A percentile compares a stretch with the other conserved stretches of the same genome.
Evolutionary conservation across 2,113 vertebrate genomes (phyloP).

Genomic region (Saguinus midas): DNA sequence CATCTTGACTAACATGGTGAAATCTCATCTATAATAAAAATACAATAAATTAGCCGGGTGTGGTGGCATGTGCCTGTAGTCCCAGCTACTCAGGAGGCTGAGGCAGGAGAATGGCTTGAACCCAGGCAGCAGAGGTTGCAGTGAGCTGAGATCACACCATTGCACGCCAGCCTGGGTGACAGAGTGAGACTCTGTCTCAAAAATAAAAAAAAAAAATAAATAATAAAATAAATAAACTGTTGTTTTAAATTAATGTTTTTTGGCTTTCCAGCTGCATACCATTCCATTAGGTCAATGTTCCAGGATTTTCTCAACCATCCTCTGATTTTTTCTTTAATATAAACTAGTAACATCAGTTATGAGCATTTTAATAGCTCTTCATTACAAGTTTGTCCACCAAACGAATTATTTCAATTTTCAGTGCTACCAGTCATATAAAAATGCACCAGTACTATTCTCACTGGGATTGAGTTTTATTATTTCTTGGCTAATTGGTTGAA

Average conservation of each 20-base stretch:
- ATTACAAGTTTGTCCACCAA: background rate
- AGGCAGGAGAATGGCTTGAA: too few species aligned
- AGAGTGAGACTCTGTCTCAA: too few species aligned
- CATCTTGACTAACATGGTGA: too few species aligned
- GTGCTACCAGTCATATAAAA: background rate
- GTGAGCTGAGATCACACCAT: too few species aligned
- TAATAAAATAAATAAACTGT: background rate
- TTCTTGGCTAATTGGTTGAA: background rate
- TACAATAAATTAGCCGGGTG: too few species aligned
- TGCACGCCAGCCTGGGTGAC: too few species aligned
- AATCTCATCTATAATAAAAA: too few species aligned
- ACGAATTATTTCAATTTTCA: background rate
- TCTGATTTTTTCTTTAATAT: background rate
- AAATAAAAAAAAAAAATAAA: too few species aligned
- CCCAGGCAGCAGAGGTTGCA: too few species aligned
- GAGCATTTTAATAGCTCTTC: background rate
- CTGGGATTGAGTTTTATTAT: background rate
- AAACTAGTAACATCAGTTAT: background rate
- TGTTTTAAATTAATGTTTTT: background rate
- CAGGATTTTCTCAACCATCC: background rate
- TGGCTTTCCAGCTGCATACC: background rate
- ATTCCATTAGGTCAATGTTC: background rate
- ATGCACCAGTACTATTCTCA: background rate
- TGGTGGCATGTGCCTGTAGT: too few species aligned
- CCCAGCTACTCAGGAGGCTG: too few species aligned